A percentile compares a stretch with the other conserved stretches of the same genome.
Evolutionary conservation across 2,888 invertebrate genomes (phyloP).

Genomic region (Octonoba sinensis): DNA sequence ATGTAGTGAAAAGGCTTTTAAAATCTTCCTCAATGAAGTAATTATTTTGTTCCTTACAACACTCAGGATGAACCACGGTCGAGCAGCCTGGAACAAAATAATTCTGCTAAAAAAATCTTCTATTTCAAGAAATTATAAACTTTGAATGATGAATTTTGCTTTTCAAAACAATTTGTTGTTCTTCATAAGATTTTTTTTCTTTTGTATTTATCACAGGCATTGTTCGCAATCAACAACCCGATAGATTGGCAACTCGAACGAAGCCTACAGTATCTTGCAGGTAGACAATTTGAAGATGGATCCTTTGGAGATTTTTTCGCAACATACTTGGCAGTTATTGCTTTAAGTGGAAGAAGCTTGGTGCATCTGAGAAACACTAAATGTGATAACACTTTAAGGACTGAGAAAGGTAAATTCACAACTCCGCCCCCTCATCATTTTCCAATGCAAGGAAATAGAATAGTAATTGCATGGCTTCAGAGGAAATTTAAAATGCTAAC

Average conservation of each 20-base stretch:
- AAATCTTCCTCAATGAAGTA: too few species aligned
- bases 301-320: conserved; percentile 47
- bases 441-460: too few species aligned
- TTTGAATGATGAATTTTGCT: too few species aligned
- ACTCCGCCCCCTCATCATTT: background rate
- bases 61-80: too few species aligned
- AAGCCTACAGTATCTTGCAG: conserved; percentile 11
- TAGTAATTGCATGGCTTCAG: too few species aligned
- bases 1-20: too few species aligned
- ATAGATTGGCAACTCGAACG: conserved; percentile 8
- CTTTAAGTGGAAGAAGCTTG: conserved; percentile 35
- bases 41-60: too few species aligned
- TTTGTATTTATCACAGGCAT: conserved; percentile 26
- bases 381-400: conserved; percentile 12
- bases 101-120: too few species aligned
- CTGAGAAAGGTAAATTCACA: background rate
- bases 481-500: too few species aligned
- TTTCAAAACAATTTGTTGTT: background rate
- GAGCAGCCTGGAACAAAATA: too few species aligned
- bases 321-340: conserved; percentile 26
- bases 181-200: background rate
- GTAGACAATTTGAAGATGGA: conserved; percentile 13
- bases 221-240: conserved; percentile 21
- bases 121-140: too few species aligned
- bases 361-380: conserved; percentile 42